A percentile compares a stretch with the other conserved stretches of the same genome.
phyloP scores from a whole-genome alignment of 2,888 invertebrate species.

The Pterostichus madidus region DNA sequence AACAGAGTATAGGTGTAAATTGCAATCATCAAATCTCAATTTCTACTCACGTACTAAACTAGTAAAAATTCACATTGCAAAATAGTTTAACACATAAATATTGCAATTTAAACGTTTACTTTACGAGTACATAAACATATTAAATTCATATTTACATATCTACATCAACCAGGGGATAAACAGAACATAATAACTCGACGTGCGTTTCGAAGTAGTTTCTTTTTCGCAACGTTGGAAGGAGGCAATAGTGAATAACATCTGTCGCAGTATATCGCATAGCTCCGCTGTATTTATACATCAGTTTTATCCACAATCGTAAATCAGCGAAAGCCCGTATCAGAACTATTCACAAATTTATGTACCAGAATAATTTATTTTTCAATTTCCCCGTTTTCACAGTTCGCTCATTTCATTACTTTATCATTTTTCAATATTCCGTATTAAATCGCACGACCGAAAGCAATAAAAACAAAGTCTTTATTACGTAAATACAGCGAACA shows the following conservation, averaged over 20 bases:
- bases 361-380: constrained; percentile 62
- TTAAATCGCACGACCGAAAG: constrained; percentile 42
- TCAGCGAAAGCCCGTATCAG: constrained; percentile 24
- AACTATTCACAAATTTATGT: constrained; percentile 61
- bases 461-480: constrained; percentile 57
- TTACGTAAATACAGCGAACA: background rate
- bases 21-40: background rate
- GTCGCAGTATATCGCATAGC: too few relatives aligned
- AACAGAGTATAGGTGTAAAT: background rate
- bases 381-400: constrained; percentile 61
- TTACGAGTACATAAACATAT: background rate
- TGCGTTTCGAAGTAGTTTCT: too few relatives aligned
- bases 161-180: background rate
- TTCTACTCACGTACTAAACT: background rate
- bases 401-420: constrained; percentile 58
- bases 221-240: too few relatives aligned
- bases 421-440: constrained; percentile 59
- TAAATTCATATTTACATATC: constrained; percentile 6
- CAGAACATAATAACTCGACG: background rate
- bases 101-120: background rate
- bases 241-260: too few relatives aligned
- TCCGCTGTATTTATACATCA: too few relatives aligned
- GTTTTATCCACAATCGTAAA: constrained; percentile 10
- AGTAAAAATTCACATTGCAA: constrained; percentile 2
- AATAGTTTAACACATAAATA: background rate